Evolutionary conservation across 2,888 invertebrate species (phyloP), one percentile per base, ranked within the genome.

Genomic region (Candidula unifasciata): DNA sequence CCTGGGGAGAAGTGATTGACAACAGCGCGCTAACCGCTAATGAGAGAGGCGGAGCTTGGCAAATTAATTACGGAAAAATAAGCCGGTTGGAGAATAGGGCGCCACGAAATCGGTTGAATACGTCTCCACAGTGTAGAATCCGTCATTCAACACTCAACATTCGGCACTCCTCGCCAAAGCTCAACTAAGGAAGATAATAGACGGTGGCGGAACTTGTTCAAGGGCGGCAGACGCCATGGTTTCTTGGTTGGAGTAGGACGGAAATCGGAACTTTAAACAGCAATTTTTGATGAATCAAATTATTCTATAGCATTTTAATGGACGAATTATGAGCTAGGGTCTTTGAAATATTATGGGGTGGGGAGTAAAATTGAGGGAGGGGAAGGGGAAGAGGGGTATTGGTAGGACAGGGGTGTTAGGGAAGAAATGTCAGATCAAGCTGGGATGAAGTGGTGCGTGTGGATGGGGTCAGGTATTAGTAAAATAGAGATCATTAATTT

Each of bases 1-100:
- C 83, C 83, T 35, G 69, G 44, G 68, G 83, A 77, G 83, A 78
- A 57, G 57, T 78, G 83, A 83, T 83, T 83, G 83, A 83, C 83
- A 83, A 68, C 78, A 66, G 78, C 54, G 78, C 69, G 37, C 83
- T 16, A 33, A 33, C 69, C 69, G 76, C 83, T 83, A 83, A 83
- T 78, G 76, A 83, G 69, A 68, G n/a, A 64, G 83, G 83, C 83
- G 83, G 77, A 54, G 83, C 35, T n/a, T n/a, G 27, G 27, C 71
- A 78, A 83, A 83, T 83, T 83, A 83, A 83, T 83, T 83, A 83
- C 78, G 78, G 64, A 82, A 54, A 82, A 82, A 82, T 82, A 82
- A 82, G 82, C 82, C 44, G 82, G 74, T 74, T 82, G 44, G 37
- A 76, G 74, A 82, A 71, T 81, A 71, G 8, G 60, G 30, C 27